A percentile compares a stretch with the other conserved stretches of the same genome.
Conservation (phyloP, 1,140 invertebrate genomes). For the Laodelphax striatellus region DNA sequence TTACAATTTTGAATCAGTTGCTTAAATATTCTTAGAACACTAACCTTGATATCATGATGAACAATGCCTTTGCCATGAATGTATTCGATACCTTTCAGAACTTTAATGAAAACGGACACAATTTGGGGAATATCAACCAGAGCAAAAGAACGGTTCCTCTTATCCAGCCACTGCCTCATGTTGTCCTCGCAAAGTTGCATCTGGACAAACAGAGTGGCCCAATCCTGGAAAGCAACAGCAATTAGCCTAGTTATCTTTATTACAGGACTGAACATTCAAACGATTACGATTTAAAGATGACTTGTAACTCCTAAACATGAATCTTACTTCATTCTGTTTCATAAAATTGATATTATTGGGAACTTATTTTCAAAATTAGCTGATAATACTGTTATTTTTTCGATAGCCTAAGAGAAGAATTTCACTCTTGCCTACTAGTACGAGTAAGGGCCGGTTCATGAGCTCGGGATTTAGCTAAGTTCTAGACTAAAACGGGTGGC, state of each 20-base stretch:
- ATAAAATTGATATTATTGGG: too few species aligned
- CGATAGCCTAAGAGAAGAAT: too few species aligned
- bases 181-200: slow-evolving; percentile 69
- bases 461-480: too few species aligned
- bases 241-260: neutral
- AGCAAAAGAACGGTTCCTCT: slow-evolving; percentile 34
- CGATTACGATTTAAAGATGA: neutral
- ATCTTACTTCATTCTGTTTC: too few species aligned
- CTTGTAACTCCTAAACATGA: too few species aligned
- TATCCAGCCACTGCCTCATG: slow-evolving; percentile 55
- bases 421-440: too few species aligned
- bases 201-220: slow-evolving; percentile 64
- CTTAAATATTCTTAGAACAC: neutral
- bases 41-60: slow-evolving; percentile 68
- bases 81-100: slow-evolving; percentile 59
- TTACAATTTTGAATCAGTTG: too few species aligned
- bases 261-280: neutral
- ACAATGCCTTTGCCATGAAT: slow-evolving; percentile 65
- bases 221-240: slow-evolving; percentile 31
- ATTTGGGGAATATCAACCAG: slow-evolving; percentile 30
- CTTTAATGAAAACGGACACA: slow-evolving; percentile 52
- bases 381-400: too few species aligned
- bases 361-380: too few species aligned
- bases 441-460: too few species aligned
- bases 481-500: too few species aligned